Evolutionary conservation across 2,113 vertebrate species (phyloP).

Genomic region (Pseudorhombus dupliciocellatus): DNA sequence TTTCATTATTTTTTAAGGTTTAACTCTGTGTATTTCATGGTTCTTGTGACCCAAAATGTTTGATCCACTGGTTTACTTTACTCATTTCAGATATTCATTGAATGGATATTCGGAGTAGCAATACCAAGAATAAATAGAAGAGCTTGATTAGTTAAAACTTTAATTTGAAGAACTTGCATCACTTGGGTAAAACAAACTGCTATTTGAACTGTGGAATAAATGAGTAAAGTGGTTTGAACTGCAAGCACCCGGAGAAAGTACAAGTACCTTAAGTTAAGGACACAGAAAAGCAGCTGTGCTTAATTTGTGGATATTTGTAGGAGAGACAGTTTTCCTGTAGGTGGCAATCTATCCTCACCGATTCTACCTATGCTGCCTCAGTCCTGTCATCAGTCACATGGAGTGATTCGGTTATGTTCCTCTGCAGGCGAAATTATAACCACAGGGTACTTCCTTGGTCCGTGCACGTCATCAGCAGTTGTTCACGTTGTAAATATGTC

Average conservation of each 20-base stretch:
- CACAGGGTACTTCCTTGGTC: neutral
- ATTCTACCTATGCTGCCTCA: neutral
- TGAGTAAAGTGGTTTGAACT: neutral
- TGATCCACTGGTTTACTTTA: too few species aligned
- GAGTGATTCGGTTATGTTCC: neutral
- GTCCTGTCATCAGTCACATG: neutral
- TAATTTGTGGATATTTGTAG: neutral
- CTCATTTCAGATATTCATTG: too few species aligned
- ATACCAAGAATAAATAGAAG: too few species aligned
- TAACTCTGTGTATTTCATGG: too few species aligned
- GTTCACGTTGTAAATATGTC: neutral
- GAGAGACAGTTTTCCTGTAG: conserved; percentile 55
- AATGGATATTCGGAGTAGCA: too few species aligned
- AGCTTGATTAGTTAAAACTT: too few species aligned
- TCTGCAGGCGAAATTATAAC: neutral
- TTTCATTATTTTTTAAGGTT: neutral
- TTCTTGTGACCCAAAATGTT: too few species aligned
- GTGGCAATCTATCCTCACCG: conserved; percentile 56
- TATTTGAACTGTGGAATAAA: neutral
- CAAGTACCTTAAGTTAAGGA: neutral
- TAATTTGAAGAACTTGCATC: too few species aligned
- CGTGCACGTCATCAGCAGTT: neutral
- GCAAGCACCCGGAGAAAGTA: neutral
- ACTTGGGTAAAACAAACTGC: too few species aligned
- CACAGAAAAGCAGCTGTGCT: neutral